Percentiles rank a stretch among this genome's conserved stretches.
Conservation (phyloP, 2,888 invertebrate species). For the Ferdinandea cuprea region DNA sequence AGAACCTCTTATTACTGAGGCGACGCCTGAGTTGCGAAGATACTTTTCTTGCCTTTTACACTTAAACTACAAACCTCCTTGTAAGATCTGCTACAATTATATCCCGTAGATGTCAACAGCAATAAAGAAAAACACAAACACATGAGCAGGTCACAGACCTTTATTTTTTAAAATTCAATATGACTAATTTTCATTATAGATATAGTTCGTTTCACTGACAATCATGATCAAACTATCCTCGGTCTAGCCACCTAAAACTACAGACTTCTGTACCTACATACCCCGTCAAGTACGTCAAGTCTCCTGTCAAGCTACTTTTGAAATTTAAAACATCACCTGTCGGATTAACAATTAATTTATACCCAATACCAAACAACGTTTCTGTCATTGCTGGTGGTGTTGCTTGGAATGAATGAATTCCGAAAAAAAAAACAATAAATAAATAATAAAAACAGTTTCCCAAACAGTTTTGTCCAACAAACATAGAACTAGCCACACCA, state of each 20-base stretch:
- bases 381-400: constrained; percentile 11
- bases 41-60: too few relatives aligned
- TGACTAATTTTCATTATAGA: too few relatives aligned
- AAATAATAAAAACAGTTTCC: not conserved
- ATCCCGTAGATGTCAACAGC: too few relatives aligned
- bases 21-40: too few relatives aligned
- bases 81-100: too few relatives aligned
- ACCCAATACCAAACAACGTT: not conserved
- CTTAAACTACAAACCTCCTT: too few relatives aligned
- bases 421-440: not conserved
- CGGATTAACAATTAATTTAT: constrained; percentile 15
- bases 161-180: too few relatives aligned
- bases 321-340: not conserved
- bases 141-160: too few relatives aligned
- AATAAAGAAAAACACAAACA: too few relatives aligned
- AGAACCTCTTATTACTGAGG: too few relatives aligned
- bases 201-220: too few relatives aligned
- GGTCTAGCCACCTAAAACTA: not conserved
- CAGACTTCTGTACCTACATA: not conserved
- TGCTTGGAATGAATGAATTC: not conserved
- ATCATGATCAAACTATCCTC: not conserved
- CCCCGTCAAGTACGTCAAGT: not conserved
- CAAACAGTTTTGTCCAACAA: constrained; percentile 45
- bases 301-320: not conserved
- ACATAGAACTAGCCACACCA: not conserved